phyloP scores from a whole-genome alignment of 1,140 invertebrate genomes.

The Apis florea region DNA sequence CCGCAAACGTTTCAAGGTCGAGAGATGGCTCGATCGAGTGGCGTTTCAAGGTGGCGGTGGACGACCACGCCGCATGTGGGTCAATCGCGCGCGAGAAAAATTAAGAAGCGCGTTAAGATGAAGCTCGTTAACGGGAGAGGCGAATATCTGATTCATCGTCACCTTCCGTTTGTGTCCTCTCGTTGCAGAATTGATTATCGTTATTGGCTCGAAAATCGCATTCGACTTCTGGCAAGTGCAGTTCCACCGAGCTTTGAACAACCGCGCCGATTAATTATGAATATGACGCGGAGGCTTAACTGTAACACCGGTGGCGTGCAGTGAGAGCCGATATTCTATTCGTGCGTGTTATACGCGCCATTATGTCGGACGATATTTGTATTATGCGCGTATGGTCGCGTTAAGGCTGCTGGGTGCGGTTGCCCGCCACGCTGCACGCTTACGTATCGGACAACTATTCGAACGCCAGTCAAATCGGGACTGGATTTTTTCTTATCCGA shows the following conservation, averaged over 20 bases:
- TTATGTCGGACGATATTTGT: conserved; percentile 53
- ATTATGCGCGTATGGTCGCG: conserved; percentile 30
- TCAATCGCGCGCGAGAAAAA: conserved; percentile 42
- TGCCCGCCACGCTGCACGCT: conserved; percentile 3
- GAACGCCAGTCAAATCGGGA: conserved; percentile 5
- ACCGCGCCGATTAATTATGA: conserved; percentile 61
- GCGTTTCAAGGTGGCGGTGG: conserved; percentile 21
- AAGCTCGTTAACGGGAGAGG: no score
- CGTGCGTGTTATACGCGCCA: conserved; percentile 52
- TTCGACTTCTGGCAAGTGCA: conserved; percentile 41
- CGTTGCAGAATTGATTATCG: no score
- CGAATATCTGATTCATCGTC: no score
- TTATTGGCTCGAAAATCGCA: conserved; percentile 37
- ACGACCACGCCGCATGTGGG: conserved; percentile 37
- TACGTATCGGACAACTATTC: conserved; percentile 27
- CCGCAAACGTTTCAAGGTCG: conserved; percentile 61
- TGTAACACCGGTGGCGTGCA: conserved; percentile 50
- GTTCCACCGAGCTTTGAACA: no score
- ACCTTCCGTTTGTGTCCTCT: no score
- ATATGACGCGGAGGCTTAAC: conserved; percentile 48
- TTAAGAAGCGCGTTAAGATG: no score
- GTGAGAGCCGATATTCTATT: conserved; percentile 28
- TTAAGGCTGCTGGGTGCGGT: conserved; percentile 42
- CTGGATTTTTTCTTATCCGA: background rate
- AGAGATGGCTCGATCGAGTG: background rate